A percentile compares a stretch with the other conserved stretches of the same genome.
Conservation (phyloP, 2,888 invertebrate species). For the Sepioteuthis lessoniana region DNA sequence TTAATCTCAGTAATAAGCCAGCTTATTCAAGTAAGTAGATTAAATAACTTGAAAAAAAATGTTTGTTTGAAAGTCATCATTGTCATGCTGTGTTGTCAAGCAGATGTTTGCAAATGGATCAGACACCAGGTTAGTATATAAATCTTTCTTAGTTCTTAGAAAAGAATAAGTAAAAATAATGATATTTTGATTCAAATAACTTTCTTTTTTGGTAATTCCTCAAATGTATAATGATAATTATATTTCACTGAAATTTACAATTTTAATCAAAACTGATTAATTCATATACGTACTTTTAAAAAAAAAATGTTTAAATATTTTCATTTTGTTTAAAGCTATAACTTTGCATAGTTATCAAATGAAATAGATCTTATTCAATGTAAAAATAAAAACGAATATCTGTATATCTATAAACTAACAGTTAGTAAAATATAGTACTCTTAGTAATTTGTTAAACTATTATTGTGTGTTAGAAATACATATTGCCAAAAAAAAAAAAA, state of each 20-base stretch:
- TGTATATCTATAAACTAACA: background rate
- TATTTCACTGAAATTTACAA: background rate
- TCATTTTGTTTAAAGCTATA: background rate
- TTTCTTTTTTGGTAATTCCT: background rate
- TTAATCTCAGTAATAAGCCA: background rate
- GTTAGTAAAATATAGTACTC: background rate
- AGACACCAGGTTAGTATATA: background rate
- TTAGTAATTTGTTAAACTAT: background rate
- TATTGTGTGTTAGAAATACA: background rate
- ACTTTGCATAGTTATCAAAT: background rate
- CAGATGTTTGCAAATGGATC: constrained; percentile 15
- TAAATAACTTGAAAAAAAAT: background rate
- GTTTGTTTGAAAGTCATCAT: background rate
- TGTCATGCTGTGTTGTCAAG: background rate
- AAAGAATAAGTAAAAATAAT: background rate
- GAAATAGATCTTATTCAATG: background rate
- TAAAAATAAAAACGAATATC: background rate
- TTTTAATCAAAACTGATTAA: background rate
- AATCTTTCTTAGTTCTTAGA: background rate
- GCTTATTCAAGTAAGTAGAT: background rate
- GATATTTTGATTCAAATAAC: background rate
- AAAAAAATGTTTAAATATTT: too few species aligned
- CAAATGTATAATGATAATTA: background rate
- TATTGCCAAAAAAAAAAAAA: too few species aligned
- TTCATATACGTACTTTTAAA: background rate